These are phyloP conservation scores for Allacma fusca DNA, from an alignment of 2,888 invertebrate genomes.

Conservation along the genomic window DNA sequence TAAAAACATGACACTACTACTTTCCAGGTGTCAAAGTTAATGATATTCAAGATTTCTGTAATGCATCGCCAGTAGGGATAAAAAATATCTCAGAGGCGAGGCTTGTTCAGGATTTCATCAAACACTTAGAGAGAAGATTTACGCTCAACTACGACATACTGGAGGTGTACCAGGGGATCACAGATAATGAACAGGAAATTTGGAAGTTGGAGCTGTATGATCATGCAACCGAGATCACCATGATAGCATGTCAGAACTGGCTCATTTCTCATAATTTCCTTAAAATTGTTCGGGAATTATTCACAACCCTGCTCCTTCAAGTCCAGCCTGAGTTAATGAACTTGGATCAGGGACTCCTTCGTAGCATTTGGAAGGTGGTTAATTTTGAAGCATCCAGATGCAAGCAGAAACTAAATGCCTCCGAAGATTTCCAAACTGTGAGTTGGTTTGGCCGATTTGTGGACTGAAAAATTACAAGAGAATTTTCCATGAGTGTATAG, in stretches of 20 bases:
- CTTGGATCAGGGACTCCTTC: neutral
- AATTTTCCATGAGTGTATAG: too few species aligned
- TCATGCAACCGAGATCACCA: neutral
- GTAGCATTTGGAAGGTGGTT: constrained; percentile 14
- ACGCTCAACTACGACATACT: neutral
- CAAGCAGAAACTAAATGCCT: neutral
- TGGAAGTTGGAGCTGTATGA: constrained; percentile 10
- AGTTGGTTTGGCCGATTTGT: neutral
- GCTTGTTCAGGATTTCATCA: neutral
- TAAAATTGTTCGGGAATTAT: constrained; percentile 4
- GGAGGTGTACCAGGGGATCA: neutral
- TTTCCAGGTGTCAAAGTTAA: neutral
- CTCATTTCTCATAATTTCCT: constrained; percentile 8
- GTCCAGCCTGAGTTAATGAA: neutral
- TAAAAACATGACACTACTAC: too few species aligned
- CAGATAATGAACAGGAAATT: neutral
- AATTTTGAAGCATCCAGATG: constrained; percentile 24
- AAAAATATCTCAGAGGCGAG: neutral
- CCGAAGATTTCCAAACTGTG: constrained; percentile 11
- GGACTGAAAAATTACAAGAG: neutral
- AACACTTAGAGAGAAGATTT: neutral
- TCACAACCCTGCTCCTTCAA: neutral
- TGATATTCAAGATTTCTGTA: neutral
- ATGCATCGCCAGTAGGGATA: neutral
- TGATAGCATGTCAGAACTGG: constrained; percentile 12